phyloP scores from a whole-genome alignment of 2,113 vertebrate species.

The Toxotes jaculatrix region DNA sequence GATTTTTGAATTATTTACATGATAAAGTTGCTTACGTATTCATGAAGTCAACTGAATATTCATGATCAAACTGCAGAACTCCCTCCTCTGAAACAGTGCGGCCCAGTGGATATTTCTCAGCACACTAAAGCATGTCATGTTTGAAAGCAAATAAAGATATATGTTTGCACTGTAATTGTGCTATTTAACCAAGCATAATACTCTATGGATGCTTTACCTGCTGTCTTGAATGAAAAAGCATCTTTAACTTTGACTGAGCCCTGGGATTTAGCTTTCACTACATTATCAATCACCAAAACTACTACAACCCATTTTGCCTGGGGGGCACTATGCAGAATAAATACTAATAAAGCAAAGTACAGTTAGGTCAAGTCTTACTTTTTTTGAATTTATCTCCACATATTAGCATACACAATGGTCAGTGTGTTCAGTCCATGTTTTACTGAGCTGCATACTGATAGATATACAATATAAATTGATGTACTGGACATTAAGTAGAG shows the following conservation, averaged over 20 bases:
- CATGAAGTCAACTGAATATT: constrained; percentile 49
- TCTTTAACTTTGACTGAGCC: background rate
- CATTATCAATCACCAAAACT: constrained; percentile 35
- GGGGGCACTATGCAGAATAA: background rate
- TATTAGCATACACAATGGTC: constrained; percentile 24
- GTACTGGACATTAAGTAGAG: constrained; percentile 22
- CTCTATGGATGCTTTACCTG: background rate
- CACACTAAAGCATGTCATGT: background rate
- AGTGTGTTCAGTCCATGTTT: constrained; percentile 30
- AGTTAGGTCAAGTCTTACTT: constrained; percentile 6
- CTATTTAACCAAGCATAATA: background rate
- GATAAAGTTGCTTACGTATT: constrained; percentile 58
- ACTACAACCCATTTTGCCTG: constrained; percentile 8
- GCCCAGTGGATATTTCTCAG: background rate
- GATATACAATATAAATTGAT: background rate
- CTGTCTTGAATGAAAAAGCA: background rate
- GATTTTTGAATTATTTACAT: constrained; percentile 66
- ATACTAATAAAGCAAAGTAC: constrained; percentile 18
- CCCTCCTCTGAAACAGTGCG: background rate
- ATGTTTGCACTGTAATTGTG: background rate
- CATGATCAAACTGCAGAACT: constrained; percentile 32
- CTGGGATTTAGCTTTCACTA: constrained; percentile 3
- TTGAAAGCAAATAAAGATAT: background rate
- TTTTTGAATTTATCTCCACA: constrained; percentile 36
- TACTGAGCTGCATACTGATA: constrained; percentile 12